Conservation (phyloP, 2,797 vertebrate genomes). For the Neosilurus mollespiculum region DNA sequence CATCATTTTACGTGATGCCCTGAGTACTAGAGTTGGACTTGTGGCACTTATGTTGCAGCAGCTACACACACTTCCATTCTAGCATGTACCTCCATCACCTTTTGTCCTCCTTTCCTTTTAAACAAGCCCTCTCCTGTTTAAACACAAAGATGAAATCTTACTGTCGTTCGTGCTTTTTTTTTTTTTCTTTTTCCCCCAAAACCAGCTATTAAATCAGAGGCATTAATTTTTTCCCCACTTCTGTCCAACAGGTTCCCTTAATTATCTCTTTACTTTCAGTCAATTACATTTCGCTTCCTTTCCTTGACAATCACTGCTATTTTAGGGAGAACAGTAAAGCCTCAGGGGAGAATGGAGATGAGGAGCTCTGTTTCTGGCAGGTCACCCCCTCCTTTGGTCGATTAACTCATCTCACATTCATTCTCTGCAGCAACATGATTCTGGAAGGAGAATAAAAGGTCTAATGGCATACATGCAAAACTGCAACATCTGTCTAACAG, state of each 20-base stretch:
- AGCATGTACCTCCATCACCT: background rate
- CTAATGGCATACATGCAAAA: background rate
- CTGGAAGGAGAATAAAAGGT: slow-evolving; percentile 12
- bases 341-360: slow-evolving; percentile 66
- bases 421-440: slow-evolving; percentile 41
- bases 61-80: slow-evolving; percentile 59
- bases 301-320: slow-evolving; percentile 80
- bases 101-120: slow-evolving; percentile 19
- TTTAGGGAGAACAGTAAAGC: slow-evolving; percentile 73
- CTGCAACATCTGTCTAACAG: slow-evolving; percentile 4
- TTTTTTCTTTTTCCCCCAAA: slow-evolving; percentile 61
- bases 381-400: slow-evolving; percentile 41
- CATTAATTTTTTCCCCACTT: slow-evolving; percentile 71
- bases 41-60: slow-evolving; percentile 71
- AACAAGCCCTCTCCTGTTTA: slow-evolving; percentile 44
- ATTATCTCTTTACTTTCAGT: slow-evolving; percentile 80
- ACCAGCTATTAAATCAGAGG: slow-evolving; percentile 75
- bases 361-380: slow-evolving; percentile 61
- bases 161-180: background rate
- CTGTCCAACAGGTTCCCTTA: slow-evolving; percentile 78
- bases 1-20: slow-evolving; percentile 79
- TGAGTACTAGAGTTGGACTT: slow-evolving; percentile 76
- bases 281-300: slow-evolving; percentile 82
- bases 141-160: slow-evolving; percentile 61
- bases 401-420: slow-evolving; percentile 43